Percentiles rank a stretch among this genome's conserved stretches.
Evolutionary conservation across 2,113 vertebrate species (phyloP).

Genomic region (Thalassoma bifasciatum): DNA sequence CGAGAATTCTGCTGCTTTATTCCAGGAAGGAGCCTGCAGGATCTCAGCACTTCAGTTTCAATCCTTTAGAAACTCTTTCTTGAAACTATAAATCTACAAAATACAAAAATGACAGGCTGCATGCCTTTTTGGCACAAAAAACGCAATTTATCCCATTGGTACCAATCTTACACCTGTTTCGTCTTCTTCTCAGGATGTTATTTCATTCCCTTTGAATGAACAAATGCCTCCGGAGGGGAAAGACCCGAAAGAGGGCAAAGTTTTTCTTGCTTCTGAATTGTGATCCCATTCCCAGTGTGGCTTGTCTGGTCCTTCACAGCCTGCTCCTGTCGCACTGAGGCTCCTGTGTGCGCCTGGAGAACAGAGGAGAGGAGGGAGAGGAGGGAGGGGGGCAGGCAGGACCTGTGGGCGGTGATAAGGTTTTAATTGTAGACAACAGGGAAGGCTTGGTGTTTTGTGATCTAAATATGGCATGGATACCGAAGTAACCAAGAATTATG

Average conservation of each 20-base stretch:
- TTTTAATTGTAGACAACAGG: constrained; percentile 23
- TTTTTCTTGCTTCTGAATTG: constrained; percentile 60
- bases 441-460: constrained; percentile 6
- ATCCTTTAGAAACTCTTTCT: constrained; percentile 13
- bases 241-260: constrained; percentile 56
- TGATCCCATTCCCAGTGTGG: constrained; percentile 73
- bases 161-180: constrained; percentile 34
- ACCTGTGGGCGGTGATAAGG: constrained; percentile 61
- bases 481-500: neutral
- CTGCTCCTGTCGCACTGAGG: constrained; percentile 36
- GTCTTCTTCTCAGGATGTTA: constrained; percentile 13
- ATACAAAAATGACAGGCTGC: neutral
- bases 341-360: constrained; percentile 55
- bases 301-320: constrained; percentile 40
- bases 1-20: constrained; percentile 76
- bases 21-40: constrained; percentile 33
- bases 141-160: constrained; percentile 72
- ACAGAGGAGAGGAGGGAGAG: constrained; percentile 35
- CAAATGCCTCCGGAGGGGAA: constrained; percentile 45
- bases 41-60: constrained; percentile 41
- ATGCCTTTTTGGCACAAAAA: constrained; percentile 18
- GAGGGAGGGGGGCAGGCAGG: constrained; percentile 34
- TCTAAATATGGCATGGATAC: neutral
- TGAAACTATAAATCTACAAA: neutral
- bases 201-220: constrained; percentile 64